phyloP scores from a whole-genome alignment of 2,797 vertebrate genomes.

The Paedocypris micromegethes region DNA sequence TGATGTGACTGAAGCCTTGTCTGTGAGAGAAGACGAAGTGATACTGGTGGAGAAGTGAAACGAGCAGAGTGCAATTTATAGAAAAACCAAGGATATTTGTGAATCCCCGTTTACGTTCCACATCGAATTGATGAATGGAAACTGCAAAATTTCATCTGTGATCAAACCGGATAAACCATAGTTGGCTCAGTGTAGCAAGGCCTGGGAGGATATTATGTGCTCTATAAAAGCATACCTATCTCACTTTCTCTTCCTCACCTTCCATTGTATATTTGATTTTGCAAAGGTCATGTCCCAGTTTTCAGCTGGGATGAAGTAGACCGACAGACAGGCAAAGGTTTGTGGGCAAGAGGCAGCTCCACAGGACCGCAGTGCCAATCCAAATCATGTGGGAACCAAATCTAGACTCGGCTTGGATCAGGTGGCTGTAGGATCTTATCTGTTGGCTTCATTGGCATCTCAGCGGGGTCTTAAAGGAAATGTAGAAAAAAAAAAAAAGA shows the following conservation, averaged over 20 bases:
- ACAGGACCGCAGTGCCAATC: constrained; percentile 11
- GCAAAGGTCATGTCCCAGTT: constrained; percentile 22
- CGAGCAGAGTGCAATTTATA: no score
- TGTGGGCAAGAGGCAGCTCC: constrained; percentile 24
- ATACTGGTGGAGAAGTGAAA: no score
- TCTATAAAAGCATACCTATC: constrained; percentile 11
- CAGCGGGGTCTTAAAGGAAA: background rate
- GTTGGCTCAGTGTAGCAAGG: background rate
- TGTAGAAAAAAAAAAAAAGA: constrained; percentile 3
- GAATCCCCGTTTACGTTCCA: no score
- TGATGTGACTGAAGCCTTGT: no score
- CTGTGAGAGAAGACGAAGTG: no score
- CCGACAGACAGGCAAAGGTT: background rate
- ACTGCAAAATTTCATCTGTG: no score
- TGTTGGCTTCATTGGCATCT: constrained; percentile 13
- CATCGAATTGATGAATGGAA: no score
- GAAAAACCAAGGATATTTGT: no score
- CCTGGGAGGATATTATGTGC: constrained; percentile 10
- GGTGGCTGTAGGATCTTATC: constrained; percentile 16
- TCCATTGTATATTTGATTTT: constrained; percentile 16
- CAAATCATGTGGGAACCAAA: constrained; percentile 12
- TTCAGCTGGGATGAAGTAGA: constrained; percentile 2
- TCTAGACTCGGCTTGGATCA: constrained; percentile 26
- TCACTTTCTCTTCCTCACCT: background rate
- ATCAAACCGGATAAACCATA: no score